Conservation (phyloP, 2,888 invertebrate genomes). For the Drosophila macrospina region DNA sequence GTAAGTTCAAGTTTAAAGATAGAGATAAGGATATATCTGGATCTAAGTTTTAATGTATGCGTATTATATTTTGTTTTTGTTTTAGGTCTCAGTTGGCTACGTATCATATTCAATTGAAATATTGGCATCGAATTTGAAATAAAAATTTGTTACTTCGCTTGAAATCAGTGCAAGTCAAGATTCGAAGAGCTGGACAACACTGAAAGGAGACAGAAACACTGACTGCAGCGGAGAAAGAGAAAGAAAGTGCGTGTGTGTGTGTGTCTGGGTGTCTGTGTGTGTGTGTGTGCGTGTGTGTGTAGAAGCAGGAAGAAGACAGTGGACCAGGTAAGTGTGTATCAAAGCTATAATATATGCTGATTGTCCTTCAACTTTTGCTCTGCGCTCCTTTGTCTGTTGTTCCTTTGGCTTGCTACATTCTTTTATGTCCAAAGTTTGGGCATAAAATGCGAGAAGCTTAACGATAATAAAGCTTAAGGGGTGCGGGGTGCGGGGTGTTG, state of each 20-base stretch:
- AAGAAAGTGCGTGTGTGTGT: too few relatives aligned
- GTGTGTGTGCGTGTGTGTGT: too few relatives aligned
- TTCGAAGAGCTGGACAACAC: background rate
- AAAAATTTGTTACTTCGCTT: background rate
- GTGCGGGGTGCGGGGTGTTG: too few relatives aligned
- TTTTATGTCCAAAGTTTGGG: constrained; percentile 52
- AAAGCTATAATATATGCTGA: constrained; percentile 1
- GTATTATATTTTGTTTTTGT: background rate
- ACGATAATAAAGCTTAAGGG: constrained; percentile 44
- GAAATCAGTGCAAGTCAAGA: background rate
- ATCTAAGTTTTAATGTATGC: background rate
- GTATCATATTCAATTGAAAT: background rate
- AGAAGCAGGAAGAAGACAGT: background rate
- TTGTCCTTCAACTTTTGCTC: background rate
- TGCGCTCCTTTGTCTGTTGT: background rate
- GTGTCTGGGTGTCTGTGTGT: too few relatives aligned
- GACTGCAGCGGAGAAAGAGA: background rate
- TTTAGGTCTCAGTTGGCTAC: background rate
- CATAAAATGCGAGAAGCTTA: constrained; percentile 55
- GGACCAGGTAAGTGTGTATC: constrained; percentile 35
- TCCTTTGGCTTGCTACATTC: background rate
- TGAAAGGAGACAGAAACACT: background rate
- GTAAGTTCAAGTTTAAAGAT: background rate
- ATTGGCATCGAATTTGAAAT: background rate
- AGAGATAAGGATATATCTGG: too few relatives aligned